Evolutionary conservation across 2,888 invertebrate genomes (phyloP).

Genomic region (Emmelina monodactyla): DNA sequence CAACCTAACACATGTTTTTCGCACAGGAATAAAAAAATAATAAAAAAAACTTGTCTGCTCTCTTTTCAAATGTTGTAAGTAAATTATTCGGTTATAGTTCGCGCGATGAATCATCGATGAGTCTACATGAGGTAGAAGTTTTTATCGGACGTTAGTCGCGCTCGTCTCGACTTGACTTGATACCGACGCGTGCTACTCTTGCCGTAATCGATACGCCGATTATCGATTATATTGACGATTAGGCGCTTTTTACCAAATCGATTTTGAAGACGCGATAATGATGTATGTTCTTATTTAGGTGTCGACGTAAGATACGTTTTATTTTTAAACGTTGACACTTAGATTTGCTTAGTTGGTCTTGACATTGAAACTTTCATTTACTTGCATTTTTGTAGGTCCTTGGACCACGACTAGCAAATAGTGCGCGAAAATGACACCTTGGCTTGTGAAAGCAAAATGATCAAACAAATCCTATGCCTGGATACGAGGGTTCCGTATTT

Average conservation of each 20-base stretch:
- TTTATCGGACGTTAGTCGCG: slow-evolving; percentile 47
- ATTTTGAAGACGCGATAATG: too few relatives aligned
- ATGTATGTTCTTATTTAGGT: too few relatives aligned
- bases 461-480: neutral
- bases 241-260: slow-evolving; percentile 16
- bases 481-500: neutral
- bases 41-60: slow-evolving; percentile 24
- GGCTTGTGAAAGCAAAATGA: neutral
- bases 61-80: slow-evolving; percentile 52
- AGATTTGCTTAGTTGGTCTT: too few relatives aligned
- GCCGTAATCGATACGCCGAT: slow-evolving; percentile 7
- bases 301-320: too few relatives aligned
- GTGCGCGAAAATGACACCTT: neutral
- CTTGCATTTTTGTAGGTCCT: slow-evolving; percentile 23
- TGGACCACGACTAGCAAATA: slow-evolving; percentile 11
- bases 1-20: too few relatives aligned
- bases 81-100: slow-evolving; percentile 49
- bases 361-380: slow-evolving; percentile 28
- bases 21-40: too few relatives aligned
- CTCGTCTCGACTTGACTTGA: too few relatives aligned
- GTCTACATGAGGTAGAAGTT: slow-evolving; percentile 56
- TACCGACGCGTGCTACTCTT: slow-evolving; percentile 23
- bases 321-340: too few relatives aligned
- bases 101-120: slow-evolving; percentile 61
- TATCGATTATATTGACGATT: slow-evolving; percentile 2